Evolutionary conservation across 2,113 vertebrate genomes (phyloP), one percentile per base, ranked within the genome.

Genomic region (Megaceryle torquata): DNA sequence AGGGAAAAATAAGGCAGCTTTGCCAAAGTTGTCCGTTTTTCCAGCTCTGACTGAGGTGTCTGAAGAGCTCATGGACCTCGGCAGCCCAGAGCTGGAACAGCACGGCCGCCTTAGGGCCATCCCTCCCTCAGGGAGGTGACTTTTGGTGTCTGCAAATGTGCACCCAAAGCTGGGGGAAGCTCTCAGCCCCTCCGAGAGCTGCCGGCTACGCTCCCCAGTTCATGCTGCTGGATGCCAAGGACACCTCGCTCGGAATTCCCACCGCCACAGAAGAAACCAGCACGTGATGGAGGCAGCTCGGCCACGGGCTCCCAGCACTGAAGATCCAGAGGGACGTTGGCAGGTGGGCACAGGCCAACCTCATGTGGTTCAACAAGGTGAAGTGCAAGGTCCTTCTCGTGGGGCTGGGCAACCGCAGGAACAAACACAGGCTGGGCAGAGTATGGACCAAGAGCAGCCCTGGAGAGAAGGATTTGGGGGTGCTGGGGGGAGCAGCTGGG

Each of bases 171-270:
- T 0, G 37, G 75, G 18, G 56, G 41, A 7, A 25, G 51, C 51
- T 53, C 51, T 8, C 10, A 6, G 25, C 33, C 24, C 22, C 50
- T 28, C 2, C 6, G 41, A 26, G 72, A 26, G 72, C 8, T 5
- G 46, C 54, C 26, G 11, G 2, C 59, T 65, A 31, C 56, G 5
- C n/a, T 15, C 8, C 51, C 11, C 41, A 1, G n/a, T 3, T 15
- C 1, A 3, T 5, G 25, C 21, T 9, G 26, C 35, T 2, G n/a
- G 39, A 6, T 9, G 71, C 2, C 2, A 9, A 5, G 18, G 20
- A 26, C 41, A 24, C n/a, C 48, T 41, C 4, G 11, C 70, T 76
- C 41, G 19, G 5, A 4, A 6, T 3, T 5, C 77, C 13, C 13
- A 22, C 35, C 2, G 8, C 17, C 1, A 9, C 51, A 11, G 78